Conservation (phyloP, 2,888 invertebrate species). For the Ophion slaviceki region DNA sequence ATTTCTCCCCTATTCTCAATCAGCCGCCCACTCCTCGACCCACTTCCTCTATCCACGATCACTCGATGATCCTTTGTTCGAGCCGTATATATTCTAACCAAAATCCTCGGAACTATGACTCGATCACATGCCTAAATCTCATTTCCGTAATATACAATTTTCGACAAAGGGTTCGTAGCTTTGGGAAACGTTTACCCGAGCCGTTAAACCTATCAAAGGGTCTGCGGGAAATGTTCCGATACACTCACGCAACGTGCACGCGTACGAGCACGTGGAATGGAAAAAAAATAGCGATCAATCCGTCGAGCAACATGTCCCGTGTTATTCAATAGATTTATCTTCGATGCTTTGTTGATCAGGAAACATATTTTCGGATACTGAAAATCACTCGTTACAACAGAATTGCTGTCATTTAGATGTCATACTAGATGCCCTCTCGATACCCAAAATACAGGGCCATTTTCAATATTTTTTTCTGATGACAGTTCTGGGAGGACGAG, state of each 20-base stretch:
- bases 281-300: slow-evolving; percentile 20
- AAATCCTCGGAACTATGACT: slow-evolving; percentile 27
- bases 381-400: slow-evolving; percentile 9
- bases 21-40: slow-evolving; percentile 24
- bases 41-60: slow-evolving; percentile 7
- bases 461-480: no score
- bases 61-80: slow-evolving; percentile 57
- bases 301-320: slow-evolving; percentile 16
- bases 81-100: slow-evolving; percentile 45
- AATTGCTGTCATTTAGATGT: slow-evolving; percentile 28
- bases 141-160: slow-evolving; percentile 56
- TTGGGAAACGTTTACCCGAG: slow-evolving; percentile 46
- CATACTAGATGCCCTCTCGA: slow-evolving; percentile 8
- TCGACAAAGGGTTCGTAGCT: slow-evolving; percentile 55
- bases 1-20: slow-evolving; percentile 46
- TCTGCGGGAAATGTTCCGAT: slow-evolving; percentile 19
- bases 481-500: no score
- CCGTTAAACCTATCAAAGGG: slow-evolving; percentile 32
- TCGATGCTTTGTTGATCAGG: slow-evolving; percentile 27
- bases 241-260: slow-evolving; percentile 1
- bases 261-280: background rate
- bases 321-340: slow-evolving; percentile 18
- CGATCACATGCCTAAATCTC: slow-evolving; percentile 35
- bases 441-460: background rate
- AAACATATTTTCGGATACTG: slow-evolving; percentile 2